Evolutionary conservation across 2,888 invertebrate species (phyloP), one percentile per base, ranked within the genome.

Genomic region (Hesperia comma): DNA sequence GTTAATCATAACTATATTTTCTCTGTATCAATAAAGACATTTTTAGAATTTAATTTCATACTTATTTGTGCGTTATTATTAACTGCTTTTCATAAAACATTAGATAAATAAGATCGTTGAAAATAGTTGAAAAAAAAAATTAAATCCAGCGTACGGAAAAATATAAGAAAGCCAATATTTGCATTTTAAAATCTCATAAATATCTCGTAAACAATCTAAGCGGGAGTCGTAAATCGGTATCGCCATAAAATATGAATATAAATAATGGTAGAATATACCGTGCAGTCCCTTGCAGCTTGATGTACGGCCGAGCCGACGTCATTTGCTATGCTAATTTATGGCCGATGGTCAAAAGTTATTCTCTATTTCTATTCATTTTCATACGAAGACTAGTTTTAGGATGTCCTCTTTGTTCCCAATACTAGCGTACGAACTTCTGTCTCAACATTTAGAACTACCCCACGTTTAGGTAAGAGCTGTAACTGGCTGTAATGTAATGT

Each of bases 211-310:
- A 72, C 72, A 72, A 74, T 75, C 73, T 76, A 73, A 71, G 64
- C 40, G 41, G 64, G 10, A 53, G 70, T 61, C 72, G 68, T 80
- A 80, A 79, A 80, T 81, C 77, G 74, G 75, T 68, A 60, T 63
- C 71, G 71, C 80, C 77, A 80, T 85, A 80, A 85, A 85, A 82
- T 79, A 84, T 77, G 81, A 78, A 79, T 80, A 82, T 86, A 85
- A 84, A 86, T 82, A 80, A 82, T 80, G 72, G 69, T 74, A 70
- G 74, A 74, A 73, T 76, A 78, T 74, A 77, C 71, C 67, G 56
- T 68, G 77, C 79, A 76, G 75, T 80, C 79, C 73, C 71, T 74
- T 71, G 76, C 78, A 79, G 74, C 69, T 69, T 81, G 82, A 83
- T 82, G 79, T 75, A 82, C 78, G 76, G 75, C 70, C 74, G 72